Evolutionary conservation across 35 echinoderm and acorn worm species (phyloP), one percentile per base, ranked within the genome.

Genomic region (Anneissia japonica): DNA sequence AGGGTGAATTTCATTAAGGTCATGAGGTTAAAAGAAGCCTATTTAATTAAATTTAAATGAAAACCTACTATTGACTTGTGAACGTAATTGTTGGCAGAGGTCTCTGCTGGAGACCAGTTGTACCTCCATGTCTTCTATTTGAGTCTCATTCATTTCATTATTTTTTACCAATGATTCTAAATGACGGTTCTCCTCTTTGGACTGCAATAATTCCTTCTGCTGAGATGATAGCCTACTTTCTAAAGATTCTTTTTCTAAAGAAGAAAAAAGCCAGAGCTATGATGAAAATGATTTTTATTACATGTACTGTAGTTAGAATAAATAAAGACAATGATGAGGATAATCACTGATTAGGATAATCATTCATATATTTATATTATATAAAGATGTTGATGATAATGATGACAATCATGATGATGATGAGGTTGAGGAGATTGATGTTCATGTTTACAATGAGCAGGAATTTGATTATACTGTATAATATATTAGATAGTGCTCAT

Each of bases 341-440:
- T 81, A 36, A 81, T 39, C 13, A 81, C 38, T 30, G 75, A 38
- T 39, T 77, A 32, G 4, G 17, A 11, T 12, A 11, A 77, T 16
- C 11, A 31, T 16, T 19, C 12, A 28, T 19, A 31, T 16, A 11
- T 16, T 16, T 81, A 14, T 36, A 16, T 30, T 36, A 16, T 13
- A 81, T 81, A 36, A 81, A 36, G 79, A 81, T 81, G 79, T 36
- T 81, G 79, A 81, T 81, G 36, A 81, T 81, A 30, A 81, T 81
- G 13, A 81, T 81, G 32, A 81, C 17, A 17, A 81, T 81, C 31
- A 81, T 81, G 79, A 81, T 39, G 79, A 81, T 39, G 79, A 81
- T 39, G n/a, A n/a, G n/a, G n/a, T n/a, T n/a, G n/a, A n/a, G n/a
- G n/a, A n/a, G n/a, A n/a, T n/a, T n/a, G n/a, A n/a, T n/a, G n/a